Base-by-base conservation (phyloP, 1,140 invertebrate species). In the Leptinotarsa undecemlineata region DNA sequence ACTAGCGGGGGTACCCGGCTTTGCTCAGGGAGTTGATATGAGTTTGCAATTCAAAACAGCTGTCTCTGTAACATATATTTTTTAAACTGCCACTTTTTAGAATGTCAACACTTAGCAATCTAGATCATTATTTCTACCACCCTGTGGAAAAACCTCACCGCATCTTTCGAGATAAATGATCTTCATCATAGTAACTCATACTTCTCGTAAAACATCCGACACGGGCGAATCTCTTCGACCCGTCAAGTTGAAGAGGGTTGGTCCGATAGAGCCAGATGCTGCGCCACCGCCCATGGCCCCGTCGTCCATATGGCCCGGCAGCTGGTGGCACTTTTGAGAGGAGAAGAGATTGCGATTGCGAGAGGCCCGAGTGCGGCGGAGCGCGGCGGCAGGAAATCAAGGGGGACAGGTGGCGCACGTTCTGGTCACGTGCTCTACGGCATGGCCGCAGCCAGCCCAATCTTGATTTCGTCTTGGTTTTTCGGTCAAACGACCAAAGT, bases 301-400 rank as follows among this genome's bases (percentile, higher is more conserved):
- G 68, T 48, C 48, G 68, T 69, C 68, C 68, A 69, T 69, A 69
- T 69, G 68, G 68, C 68, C 48, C 68, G 42, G 68, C 68, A 69
- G 68, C 68, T 69, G 68, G 5, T 57, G 14, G 51, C 51, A 57
- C 51, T n/a, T 57, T 23, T 67, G 64, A 67, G 64, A 19, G 26
- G 15, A 67, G 20, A 23, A 42, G 15, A 67, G 42, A 67, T n/a
- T 21, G 23, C 20, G 51, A 57, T 15, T 17, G 15, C n/a, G 51
- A 15, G 51, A 57, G 51, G 51, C 51, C 15, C 17, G 3, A 19
- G 51, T 17, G 51, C 15, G 51, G 51, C 13, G 15, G 15, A 33
- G 33, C 33, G 33, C 33, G 33, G 51, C 51, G 51, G 51, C 23
- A 67, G 51, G 51, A 57, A 57, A 57, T 57, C 51, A 57, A 57